phyloP scores from a whole-genome alignment of 2,888 invertebrate genomes.

The Brachyopa scutellaris region DNA sequence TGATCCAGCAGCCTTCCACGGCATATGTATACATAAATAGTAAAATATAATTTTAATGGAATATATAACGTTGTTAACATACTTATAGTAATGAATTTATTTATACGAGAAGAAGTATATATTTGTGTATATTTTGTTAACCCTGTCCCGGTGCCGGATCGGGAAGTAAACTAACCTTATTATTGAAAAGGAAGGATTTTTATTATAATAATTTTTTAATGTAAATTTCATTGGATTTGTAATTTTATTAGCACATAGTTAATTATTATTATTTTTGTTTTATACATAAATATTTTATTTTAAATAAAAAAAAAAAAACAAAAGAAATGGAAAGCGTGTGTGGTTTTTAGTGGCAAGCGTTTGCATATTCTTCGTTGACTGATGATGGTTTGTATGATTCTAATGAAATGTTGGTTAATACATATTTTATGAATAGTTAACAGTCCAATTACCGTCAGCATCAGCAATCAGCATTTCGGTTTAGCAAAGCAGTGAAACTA shows the following conservation, averaged over 20 bases:
- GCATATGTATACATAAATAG: too few relatives aligned
- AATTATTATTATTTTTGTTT: conserved; percentile 49
- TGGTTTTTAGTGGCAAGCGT: neutral
- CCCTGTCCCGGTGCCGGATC: neutral
- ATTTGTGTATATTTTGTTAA: conserved; percentile 57
- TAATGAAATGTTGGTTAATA: too few relatives aligned
- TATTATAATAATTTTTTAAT: conserved; percentile 33
- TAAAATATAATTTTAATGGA: conserved; percentile 6
- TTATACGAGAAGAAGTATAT: conserved; percentile 48
- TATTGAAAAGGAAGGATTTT: conserved; percentile 16
- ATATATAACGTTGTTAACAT: conserved; percentile 35
- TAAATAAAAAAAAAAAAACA: conserved; percentile 42
- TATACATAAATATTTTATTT: conserved; percentile 44
- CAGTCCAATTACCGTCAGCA: too few relatives aligned
- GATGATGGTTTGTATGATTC: too few relatives aligned
- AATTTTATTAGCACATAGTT: conserved; percentile 50
- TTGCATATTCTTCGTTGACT: too few relatives aligned
- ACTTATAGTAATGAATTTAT: conserved; percentile 62
- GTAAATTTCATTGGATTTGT: conserved; percentile 60
- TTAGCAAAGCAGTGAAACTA: too few relatives aligned
- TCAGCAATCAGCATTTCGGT: too few relatives aligned
- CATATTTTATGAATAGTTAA: too few relatives aligned
- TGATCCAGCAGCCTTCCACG: too few relatives aligned
- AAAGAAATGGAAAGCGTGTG: neutral
- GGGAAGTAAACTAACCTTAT: conserved; percentile 34